Evolutionary conservation across 2,113 vertebrate species (phyloP).

Genomic region (Machaerirhynchus nigripectus): DNA sequence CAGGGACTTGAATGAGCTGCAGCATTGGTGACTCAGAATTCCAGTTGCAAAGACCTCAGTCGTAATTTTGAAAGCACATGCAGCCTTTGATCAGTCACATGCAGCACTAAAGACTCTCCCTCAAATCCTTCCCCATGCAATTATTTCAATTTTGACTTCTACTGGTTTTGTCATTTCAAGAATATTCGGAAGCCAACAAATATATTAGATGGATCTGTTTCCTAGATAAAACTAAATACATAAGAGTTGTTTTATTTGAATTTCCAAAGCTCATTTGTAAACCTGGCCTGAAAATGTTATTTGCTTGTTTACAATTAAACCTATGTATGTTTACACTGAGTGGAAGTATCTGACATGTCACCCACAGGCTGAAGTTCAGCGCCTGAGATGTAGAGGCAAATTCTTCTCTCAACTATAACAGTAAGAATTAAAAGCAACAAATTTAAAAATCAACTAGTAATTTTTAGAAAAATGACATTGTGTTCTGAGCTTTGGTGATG

Average conservation of each 20-base stretch:
- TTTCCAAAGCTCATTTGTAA: background rate
- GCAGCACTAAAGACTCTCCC: background rate
- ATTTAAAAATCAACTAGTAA: background rate
- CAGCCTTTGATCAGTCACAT: background rate
- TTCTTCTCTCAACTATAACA: background rate
- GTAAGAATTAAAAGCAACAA: background rate
- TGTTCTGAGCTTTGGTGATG: background rate
- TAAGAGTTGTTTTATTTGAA: background rate
- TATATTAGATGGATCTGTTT: background rate
- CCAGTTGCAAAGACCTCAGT: background rate
- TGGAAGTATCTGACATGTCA: background rate
- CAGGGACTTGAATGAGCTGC: background rate
- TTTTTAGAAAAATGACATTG: background rate
- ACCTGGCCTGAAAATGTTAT: background rate
- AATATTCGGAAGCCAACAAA: background rate
- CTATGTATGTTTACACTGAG: background rate
- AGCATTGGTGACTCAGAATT: background rate
- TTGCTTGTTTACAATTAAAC: background rate
- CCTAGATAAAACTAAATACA: background rate
- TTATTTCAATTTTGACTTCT: background rate
- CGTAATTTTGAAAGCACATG: fast-evolving
- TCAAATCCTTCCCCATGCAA: background rate
- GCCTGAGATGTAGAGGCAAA: background rate
- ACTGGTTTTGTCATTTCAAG: background rate
- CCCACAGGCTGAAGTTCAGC: background rate